These are phyloP conservation scores for Limanda limanda DNA, from an alignment of 2,113 vertebrate species.

Conservation along the genomic window DNA sequence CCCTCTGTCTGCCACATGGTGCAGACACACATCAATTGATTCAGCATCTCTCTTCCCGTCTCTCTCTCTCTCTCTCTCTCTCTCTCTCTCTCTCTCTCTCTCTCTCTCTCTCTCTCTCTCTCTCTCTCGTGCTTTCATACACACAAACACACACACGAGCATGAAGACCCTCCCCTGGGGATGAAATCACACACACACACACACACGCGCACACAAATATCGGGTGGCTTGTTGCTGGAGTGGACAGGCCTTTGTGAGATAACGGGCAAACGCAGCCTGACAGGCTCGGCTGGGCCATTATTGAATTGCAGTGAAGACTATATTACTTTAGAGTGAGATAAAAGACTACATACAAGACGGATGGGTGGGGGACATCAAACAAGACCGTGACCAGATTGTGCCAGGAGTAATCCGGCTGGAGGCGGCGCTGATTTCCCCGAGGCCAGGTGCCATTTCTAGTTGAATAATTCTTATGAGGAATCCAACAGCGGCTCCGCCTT, in stretches of 20 bases:
- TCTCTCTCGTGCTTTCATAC: slow-evolving; percentile 41
- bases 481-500: slow-evolving; percentile 82
- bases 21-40: slow-evolving; percentile 79
- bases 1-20: slow-evolving; percentile 70
- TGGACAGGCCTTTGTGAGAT: slow-evolving; percentile 89
- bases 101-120: slow-evolving; percentile 5
- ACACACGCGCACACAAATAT: slow-evolving; percentile 65
- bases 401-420: slow-evolving; percentile 95
- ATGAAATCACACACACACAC: slow-evolving; percentile 57
- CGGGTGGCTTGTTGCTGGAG: slow-evolving; percentile 78
- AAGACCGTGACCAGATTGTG: slow-evolving; percentile 93
- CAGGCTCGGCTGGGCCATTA: slow-evolving; percentile 95
- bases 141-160: slow-evolving; percentile 39
- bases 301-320: slow-evolving; percentile 97
- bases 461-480: slow-evolving; percentile 91
- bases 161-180: slow-evolving; percentile 47
- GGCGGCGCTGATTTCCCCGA: slow-evolving; percentile 92
- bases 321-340: slow-evolving; percentile 99
- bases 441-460: slow-evolving; percentile 90
- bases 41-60: slow-evolving; percentile 69
- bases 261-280: slow-evolving; percentile 96
- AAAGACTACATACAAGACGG: slow-evolving; percentile 96
- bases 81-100: slow-evolving; percentile 6
- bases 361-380: slow-evolving; percentile 98
- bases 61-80: slow-evolving; percentile 7